These are phyloP conservation scores for Thumatha senex DNA, from an alignment of 2,888 invertebrate species.

Conservation along the genomic window DNA sequence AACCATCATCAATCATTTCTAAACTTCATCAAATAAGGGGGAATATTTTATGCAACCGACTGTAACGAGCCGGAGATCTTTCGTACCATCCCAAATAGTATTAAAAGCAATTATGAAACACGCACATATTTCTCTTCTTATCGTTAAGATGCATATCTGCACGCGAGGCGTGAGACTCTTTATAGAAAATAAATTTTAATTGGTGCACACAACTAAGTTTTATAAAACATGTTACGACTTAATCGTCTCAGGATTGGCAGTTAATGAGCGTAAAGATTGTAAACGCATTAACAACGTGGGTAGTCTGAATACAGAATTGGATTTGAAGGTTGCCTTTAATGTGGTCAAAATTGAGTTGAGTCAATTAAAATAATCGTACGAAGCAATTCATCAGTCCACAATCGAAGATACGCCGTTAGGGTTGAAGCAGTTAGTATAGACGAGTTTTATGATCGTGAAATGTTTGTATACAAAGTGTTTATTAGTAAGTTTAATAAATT, in stretches of 20 bases:
- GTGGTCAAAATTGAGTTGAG: constrained; percentile 24
- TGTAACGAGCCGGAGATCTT: constrained; percentile 46
- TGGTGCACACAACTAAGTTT: constrained; percentile 66
- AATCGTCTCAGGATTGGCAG: constrained; percentile 71
- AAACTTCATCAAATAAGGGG: constrained; percentile 48
- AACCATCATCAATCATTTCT: constrained; percentile 57
- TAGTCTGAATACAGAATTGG: constrained; percentile 48
- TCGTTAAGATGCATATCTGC: constrained; percentile 67
- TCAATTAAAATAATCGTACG: constrained; percentile 40
- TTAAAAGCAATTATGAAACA: constrained; percentile 67
- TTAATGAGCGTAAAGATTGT: constrained; percentile 79
- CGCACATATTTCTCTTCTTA: constrained; percentile 55
- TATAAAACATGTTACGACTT: constrained; percentile 74
- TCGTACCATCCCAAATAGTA: constrained; percentile 53
- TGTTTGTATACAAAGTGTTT: constrained; percentile 9
- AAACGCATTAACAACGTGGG: constrained; percentile 70
- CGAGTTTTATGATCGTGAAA: constrained; percentile 15
- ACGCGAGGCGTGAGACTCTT: constrained; percentile 64
- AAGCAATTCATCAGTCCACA: constrained; percentile 36
- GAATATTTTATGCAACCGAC: constrained; percentile 50
- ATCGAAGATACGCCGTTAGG: constrained; percentile 20
- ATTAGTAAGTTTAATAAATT: constrained; percentile 38
- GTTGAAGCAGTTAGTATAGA: constrained; percentile 21
- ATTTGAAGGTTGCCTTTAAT: constrained; percentile 33
- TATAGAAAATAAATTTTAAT: constrained; percentile 71